These are phyloP conservation scores for Meteorus sp. DNA, from an alignment of 1,140 invertebrate species.

Conservation along the genomic window DNA sequence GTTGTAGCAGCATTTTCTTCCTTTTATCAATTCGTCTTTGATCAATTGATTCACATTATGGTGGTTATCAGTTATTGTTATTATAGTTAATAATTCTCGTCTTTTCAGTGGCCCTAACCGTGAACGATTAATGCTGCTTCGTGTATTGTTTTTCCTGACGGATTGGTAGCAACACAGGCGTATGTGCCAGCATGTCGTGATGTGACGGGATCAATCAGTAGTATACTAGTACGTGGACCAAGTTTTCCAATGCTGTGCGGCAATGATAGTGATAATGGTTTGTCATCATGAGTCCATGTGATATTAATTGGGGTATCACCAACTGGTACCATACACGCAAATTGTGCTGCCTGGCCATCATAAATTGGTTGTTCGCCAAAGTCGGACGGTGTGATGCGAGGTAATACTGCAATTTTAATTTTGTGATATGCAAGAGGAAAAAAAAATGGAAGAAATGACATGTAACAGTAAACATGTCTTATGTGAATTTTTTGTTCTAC, in stretches of 20 bases:
- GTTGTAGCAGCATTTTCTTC: no score
- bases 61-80: constrained; percentile 1
- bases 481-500: no score
- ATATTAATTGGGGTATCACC: constrained; percentile 73
- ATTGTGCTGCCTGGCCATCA: constrained; percentile 69
- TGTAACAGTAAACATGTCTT: no score
- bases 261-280: constrained; percentile 49
- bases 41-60: no score
- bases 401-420: constrained; percentile 71
- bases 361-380: constrained; percentile 68
- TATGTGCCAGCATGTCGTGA: constrained; percentile 66
- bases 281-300: constrained; percentile 66
- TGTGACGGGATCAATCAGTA: constrained; percentile 59
- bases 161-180: constrained; percentile 69
- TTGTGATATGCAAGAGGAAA: no score
- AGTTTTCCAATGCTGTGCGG: constrained; percentile 58
- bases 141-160: constrained; percentile 63
- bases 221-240: constrained; percentile 61
- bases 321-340: constrained; percentile 71
- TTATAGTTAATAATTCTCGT: constrained; percentile 4
- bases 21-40: no score
- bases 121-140: constrained; percentile 63
- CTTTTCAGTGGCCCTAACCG: constrained; percentile 58
- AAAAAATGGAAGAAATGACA: no score
- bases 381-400: constrained; percentile 69